These are phyloP conservation scores for Gryllus longicercus DNA, from an alignment of 2,888 invertebrate genomes.

Conservation along the genomic window DNA sequence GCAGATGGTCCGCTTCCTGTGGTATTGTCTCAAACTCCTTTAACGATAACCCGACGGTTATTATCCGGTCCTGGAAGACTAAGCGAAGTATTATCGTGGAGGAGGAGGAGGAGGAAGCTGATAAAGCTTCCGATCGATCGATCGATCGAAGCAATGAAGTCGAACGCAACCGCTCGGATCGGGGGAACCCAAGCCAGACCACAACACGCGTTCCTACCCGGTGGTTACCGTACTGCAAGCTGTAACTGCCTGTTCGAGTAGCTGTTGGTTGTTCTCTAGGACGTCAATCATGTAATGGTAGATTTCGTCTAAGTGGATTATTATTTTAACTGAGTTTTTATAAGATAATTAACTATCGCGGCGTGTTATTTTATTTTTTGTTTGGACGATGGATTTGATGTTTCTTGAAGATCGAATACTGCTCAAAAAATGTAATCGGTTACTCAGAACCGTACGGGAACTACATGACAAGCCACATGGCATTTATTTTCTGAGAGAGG, in stretches of 20 bases:
- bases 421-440: too few relatives aligned
- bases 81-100: not conserved
- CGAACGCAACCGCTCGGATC: not conserved
- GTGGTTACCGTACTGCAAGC: not conserved
- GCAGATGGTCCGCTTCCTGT: not conserved
- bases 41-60: slow-evolving; percentile 1
- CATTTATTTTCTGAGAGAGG: too few relatives aligned
- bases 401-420: too few relatives aligned
- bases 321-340: slow-evolving; percentile 6
- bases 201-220: not conserved
- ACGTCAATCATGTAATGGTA: slow-evolving; percentile 8
- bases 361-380: too few relatives aligned
- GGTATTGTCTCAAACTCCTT: not conserved
- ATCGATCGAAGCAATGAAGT: not conserved
- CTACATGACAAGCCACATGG: too few relatives aligned
- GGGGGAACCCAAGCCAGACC: not conserved
- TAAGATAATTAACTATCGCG: not conserved
- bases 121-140: not conserved
- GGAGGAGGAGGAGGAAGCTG: not conserved
- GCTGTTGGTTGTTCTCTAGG: not conserved
- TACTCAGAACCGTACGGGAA: too few relatives aligned
- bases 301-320: not conserved
- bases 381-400: too few relatives aligned
- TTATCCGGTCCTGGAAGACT: not conserved
- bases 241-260: not conserved